Evolutionary conservation across 2,113 vertebrate species (phyloP), one percentile per base, ranked within the genome.

Genomic region (Microcebus lehilahytsara): DNA sequence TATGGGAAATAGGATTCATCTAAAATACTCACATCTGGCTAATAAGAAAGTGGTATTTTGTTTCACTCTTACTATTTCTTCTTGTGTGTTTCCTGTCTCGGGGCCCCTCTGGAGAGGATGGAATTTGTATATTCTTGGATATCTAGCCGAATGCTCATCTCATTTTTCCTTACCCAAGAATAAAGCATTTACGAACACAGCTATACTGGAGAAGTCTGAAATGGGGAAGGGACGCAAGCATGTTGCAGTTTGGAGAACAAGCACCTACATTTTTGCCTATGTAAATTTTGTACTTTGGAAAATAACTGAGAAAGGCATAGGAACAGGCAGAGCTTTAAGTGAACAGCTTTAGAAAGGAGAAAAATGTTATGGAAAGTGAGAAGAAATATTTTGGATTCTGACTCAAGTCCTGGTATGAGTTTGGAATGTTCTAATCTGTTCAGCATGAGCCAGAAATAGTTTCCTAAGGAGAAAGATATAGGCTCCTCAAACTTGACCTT

Each of bases 11-110:
- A 89, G 90, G 93, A 96, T 89, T 97, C 80, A 91, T 91, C 83
- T 89, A 72, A 66, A 66, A 78, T 95, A 85, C 23, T 93, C 93
- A 95, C 95, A 97, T 95, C 96, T 95, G 96, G 95, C 95, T 95
- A 96, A 85, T 64, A 92, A 95, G 94, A 86, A 84, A 87, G 42
- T 69, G n/a, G 64, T 97, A 75, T 97, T 96, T 92, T 92, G 42
- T 97, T 97, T 95, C 90, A 87, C 37, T 86, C 62, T 66, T 67
- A 42, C 37, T 81, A 20, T 91, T 96, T 97, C 92, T 96, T 72
- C 87, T 88, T 93, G 80, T 93, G 42, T 64, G 56, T 93, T 97
- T 97, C 93, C 90, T 95, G 56, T 95, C 94, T 92, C 93, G 53
- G 20, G 49, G 34, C 90, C 84, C 69, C 96, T 10, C 1, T 72